A percentile compares a stretch with the other conserved stretches of the same genome.
phyloP scores from a whole-genome alignment of 2,888 invertebrate genomes.

The Malthinus seriepunctatus region DNA sequence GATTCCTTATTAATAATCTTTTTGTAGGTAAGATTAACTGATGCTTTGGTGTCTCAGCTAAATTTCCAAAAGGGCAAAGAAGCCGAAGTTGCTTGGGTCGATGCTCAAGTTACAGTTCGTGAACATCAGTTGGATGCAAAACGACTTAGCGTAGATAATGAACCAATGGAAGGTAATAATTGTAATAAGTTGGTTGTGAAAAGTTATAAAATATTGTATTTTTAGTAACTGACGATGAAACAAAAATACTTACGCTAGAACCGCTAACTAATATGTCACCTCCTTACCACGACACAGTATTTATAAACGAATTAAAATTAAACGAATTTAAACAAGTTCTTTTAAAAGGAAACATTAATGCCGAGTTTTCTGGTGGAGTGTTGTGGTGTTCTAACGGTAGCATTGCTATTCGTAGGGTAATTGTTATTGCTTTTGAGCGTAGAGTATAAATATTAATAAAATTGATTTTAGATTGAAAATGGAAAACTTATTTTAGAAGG shows the following conservation, averaged over 20 bases:
- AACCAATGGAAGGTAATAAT: slow-evolving; percentile 53
- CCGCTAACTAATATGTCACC: slow-evolving; percentile 61
- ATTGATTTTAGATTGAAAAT: slow-evolving; percentile 76
- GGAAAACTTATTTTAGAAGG: slow-evolving; percentile 94
- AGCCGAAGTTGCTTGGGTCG: slow-evolving; percentile 95
- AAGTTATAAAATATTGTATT: neutral
- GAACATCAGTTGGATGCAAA: slow-evolving; percentile 64
- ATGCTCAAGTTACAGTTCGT: slow-evolving; percentile 72
- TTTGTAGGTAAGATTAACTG: slow-evolving; percentile 82
- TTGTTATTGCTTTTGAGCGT: neutral
- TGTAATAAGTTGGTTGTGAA: slow-evolving; percentile 1
- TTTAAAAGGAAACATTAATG: slow-evolving; percentile 72
- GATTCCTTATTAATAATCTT: too few relatives aligned
- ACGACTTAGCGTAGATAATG: slow-evolving; percentile 53
- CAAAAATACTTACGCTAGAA: slow-evolving; percentile 71
- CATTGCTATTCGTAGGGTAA: slow-evolving; percentile 83
- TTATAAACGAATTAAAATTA: slow-evolving; percentile 91
- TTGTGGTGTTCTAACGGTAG: slow-evolving; percentile 92
- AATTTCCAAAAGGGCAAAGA: slow-evolving; percentile 85
- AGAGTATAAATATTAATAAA: slow-evolving; percentile 16
- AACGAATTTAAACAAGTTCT: slow-evolving; percentile 88
- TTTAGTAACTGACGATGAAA: slow-evolving; percentile 57
- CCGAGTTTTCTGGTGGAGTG: slow-evolving; percentile 90
- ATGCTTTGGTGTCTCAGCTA: slow-evolving; percentile 85
- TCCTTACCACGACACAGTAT: slow-evolving; percentile 78